Conservation (phyloP, 1,140 invertebrate species). For the Hermetia illucens region DNA sequence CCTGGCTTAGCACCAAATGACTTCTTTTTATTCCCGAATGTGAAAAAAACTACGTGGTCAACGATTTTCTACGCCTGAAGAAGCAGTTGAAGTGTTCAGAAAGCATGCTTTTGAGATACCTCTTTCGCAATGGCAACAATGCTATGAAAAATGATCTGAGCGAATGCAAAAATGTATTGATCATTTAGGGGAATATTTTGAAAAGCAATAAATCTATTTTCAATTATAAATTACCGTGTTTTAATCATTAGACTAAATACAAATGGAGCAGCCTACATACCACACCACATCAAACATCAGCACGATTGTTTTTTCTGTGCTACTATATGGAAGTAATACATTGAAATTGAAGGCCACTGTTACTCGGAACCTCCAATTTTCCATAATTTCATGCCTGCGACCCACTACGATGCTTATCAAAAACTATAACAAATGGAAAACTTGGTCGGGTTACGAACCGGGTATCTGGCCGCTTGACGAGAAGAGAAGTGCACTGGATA, state of each 20-base stretch:
- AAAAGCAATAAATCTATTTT: neutral
- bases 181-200: neutral
- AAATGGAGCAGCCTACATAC: too few species aligned
- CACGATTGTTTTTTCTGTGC: too few species aligned
- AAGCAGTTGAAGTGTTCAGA: slow-evolving; percentile 19
- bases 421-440: too few species aligned
- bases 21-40: slow-evolving; percentile 25
- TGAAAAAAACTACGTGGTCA: slow-evolving; percentile 20
- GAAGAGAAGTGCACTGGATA: too few species aligned
- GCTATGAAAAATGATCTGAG: slow-evolving; percentile 15
- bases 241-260: neutral
- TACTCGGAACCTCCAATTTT: too few species aligned
- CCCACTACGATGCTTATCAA: too few species aligned
- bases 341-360: too few species aligned
- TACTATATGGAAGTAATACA: too few species aligned
- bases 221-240: neutral
- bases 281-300: too few species aligned
- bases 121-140: slow-evolving; percentile 18
- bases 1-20: slow-evolving; percentile 25
- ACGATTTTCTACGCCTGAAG: slow-evolving; percentile 15
- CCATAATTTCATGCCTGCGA: too few species aligned
- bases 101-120: slow-evolving; percentile 19
- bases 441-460: too few species aligned
- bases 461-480: too few species aligned
- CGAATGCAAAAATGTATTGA: slow-evolving; percentile 13